These are phyloP conservation scores for Xestia rhomboidea DNA, from an alignment of 2,888 invertebrate species.

Conservation along the genomic window DNA sequence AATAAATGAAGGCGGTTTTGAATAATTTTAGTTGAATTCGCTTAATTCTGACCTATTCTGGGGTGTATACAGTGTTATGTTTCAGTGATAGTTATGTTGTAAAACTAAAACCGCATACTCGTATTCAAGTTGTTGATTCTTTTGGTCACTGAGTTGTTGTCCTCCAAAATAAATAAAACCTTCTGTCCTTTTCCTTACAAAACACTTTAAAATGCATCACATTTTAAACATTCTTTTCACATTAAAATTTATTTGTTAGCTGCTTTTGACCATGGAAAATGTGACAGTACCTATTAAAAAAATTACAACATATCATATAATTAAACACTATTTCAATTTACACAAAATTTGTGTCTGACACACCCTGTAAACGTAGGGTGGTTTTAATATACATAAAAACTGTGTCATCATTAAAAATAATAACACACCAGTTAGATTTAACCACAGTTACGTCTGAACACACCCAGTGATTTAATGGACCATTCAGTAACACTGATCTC, in stretches of 20 bases:
- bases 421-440: background rate
- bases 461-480: background rate
- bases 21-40: background rate
- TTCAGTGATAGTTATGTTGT: background rate
- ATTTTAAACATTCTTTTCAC: background rate
- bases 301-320: background rate
- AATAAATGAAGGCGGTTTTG: background rate
- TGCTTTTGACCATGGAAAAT: background rate
- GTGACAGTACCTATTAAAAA: background rate
- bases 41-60: background rate
- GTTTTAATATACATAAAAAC: background rate
- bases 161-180: no score
- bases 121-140: no score
- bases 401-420: background rate
- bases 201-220: background rate
- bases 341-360: background rate
- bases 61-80: background rate
- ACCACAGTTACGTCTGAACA: background rate
- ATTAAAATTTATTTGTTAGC: background rate
- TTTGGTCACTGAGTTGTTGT: background rate
- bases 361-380: background rate
- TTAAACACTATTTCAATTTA: background rate
- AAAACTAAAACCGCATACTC: background rate
- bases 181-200: background rate
- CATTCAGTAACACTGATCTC: constrained; percentile 13